Evolutionary conservation across 2,797 vertebrate species (phyloP), one percentile per base, ranked within the genome.

Genomic region (Momotus momota): DNA sequence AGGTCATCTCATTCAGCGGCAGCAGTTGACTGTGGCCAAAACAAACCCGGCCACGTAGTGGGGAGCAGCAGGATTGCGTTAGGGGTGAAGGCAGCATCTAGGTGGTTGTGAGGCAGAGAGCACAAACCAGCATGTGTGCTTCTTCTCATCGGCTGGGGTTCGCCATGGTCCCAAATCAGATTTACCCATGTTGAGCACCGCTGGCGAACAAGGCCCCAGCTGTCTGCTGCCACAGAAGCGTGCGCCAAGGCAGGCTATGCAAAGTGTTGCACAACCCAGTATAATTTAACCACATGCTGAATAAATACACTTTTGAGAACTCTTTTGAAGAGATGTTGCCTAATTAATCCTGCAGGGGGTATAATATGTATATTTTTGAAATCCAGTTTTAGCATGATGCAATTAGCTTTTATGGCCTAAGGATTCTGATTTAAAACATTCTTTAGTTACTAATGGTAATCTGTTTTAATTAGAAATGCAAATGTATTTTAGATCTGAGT

Each of bases 321-420:
- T 85, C 92, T 92, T 95, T 93, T 89, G 94, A 95, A 95, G 93
- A 95, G 93, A 86, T 82, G 90, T 90, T 96, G 91, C 96, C 84
- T 97, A 96, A 95, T 96, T 96, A 96, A 94, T 97, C 93, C 95
- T 96, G 94, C 93, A 96, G 96, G 95, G 95, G 94, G 95, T 96
- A 96, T 96, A 97, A 95, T 92, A 92, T 89, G 93, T 96, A 82
- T 95, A 89, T 95, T 92, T 92, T 93, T 97, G 74, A 94, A 93
- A 93, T 87, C 88, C 88, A 95, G 90, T 95, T 97, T 96, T 94
- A 95, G 90, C 95, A 96, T 96, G 67, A 0, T 91, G 88, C 95
- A 96, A 89, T 97, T 97, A 94, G 95, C 81, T 94, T 95, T 95
- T 69, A 95, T 96, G 87, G 96, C 94, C 93, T 85, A 65, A 94